These are phyloP conservation scores for Blastobasis adustella DNA, from an alignment of 2,888 invertebrate species.

Conservation along the genomic window DNA sequence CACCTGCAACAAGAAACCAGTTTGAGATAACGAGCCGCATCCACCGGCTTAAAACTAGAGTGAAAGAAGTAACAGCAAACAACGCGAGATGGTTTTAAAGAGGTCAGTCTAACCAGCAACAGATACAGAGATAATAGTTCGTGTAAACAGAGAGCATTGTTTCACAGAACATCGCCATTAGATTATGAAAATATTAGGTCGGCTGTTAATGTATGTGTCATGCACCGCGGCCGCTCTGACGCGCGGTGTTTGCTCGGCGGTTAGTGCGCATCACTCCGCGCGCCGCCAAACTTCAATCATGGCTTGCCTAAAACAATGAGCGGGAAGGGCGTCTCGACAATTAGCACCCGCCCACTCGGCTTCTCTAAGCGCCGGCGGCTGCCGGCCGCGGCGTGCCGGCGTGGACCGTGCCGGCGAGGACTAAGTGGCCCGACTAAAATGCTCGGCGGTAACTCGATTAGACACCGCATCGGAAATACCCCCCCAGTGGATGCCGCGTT, in stretches of 20 bases:
- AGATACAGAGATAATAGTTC: slow-evolving; percentile 66
- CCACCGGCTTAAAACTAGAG: slow-evolving; percentile 32
- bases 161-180: slow-evolving; percentile 75
- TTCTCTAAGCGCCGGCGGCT: slow-evolving; percentile 51
- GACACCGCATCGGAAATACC: slow-evolving; percentile 33
- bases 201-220: slow-evolving; percentile 73
- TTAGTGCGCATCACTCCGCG: slow-evolving; percentile 61
- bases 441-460: slow-evolving; percentile 41
- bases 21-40: slow-evolving; percentile 31
- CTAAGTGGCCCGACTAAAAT: slow-evolving; percentile 59
- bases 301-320: slow-evolving; percentile 72
- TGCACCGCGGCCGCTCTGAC: slow-evolving; percentile 57
- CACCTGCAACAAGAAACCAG: slow-evolving; percentile 74
- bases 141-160: slow-evolving; percentile 66
- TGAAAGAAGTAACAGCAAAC: slow-evolving; percentile 51
- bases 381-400: slow-evolving; percentile 39
- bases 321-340: slow-evolving; percentile 67
- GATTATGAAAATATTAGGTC: slow-evolving; percentile 75
- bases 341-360: slow-evolving; percentile 68
- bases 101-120: slow-evolving; percentile 70
- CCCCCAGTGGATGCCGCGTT: slow-evolving; percentile 26
- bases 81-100: slow-evolving; percentile 68
- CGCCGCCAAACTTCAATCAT: slow-evolving; percentile 71
- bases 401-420: slow-evolving; percentile 31
- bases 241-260: slow-evolving; percentile 56